Evolutionary conservation across 2,113 vertebrate genomes (phyloP).

Genomic region (Riparia riparia): DNA sequence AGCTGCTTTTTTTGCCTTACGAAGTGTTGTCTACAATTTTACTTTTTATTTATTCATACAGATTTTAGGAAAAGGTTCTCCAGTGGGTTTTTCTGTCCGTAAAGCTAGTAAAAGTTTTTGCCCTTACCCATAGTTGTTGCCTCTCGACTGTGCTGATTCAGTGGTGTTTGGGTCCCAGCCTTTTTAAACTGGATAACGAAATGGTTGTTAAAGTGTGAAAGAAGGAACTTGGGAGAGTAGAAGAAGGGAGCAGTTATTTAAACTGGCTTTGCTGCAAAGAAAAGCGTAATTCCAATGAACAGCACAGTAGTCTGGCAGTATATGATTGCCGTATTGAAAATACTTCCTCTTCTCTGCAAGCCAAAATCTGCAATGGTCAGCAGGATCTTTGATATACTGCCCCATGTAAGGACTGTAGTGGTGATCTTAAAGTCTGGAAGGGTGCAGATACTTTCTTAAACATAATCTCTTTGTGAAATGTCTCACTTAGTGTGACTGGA

Average conservation of each 20-base stretch:
- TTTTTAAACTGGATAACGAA: background rate
- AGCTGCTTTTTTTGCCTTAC: background rate
- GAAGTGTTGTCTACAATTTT: background rate
- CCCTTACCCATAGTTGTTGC: background rate
- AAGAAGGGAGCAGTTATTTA: background rate
- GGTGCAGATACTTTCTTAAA: background rate
- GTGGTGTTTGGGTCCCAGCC: background rate
- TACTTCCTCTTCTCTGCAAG: background rate
- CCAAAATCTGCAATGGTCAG: background rate
- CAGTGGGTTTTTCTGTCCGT: background rate
- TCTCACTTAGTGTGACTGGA: background rate
- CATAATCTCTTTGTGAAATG: background rate
- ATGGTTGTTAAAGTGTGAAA: background rate
- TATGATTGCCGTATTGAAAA: background rate
- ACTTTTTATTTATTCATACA: background rate
- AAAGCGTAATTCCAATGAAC: background rate
- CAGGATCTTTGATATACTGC: background rate
- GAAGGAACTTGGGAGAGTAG: background rate
- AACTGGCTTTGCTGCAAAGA: background rate
- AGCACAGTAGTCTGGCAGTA: background rate
- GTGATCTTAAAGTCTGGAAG: background rate
- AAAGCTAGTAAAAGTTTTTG: background rate
- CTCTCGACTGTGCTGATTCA: accelerated
- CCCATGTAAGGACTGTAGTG: background rate
- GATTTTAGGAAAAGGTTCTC: background rate